Evolutionary conservation across 2,888 invertebrate genomes (phyloP).

Genomic region (Vandiemenella viatica): DNA sequence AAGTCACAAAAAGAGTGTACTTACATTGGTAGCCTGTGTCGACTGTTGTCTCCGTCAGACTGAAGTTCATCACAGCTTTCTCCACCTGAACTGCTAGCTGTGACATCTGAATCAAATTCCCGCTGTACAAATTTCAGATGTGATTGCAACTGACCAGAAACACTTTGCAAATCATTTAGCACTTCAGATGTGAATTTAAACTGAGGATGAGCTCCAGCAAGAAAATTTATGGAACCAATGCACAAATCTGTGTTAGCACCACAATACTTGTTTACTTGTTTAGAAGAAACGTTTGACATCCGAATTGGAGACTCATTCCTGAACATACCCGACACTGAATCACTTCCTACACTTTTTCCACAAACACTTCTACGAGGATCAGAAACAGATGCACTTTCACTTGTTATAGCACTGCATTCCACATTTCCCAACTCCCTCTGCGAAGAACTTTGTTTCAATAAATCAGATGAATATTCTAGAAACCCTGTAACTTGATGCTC

Average conservation of each 20-base stretch:
- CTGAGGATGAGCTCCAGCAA: slow-evolving; percentile 5
- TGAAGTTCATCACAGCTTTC: slow-evolving; percentile 86
- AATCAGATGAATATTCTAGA: slow-evolving; percentile 49
- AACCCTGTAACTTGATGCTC: slow-evolving; percentile 66
- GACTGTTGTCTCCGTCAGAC: slow-evolving; percentile 62
- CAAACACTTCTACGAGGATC: no score
- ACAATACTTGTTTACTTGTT: slow-evolving; percentile 34
- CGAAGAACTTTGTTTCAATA: slow-evolving; percentile 8
- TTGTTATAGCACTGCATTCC: no score
- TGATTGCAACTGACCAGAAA: slow-evolving; percentile 55
- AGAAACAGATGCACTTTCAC: no score
- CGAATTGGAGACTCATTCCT: no score
- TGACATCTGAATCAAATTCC: slow-evolving; percentile 81
- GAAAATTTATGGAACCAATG: neutral
- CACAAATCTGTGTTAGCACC: slow-evolving; percentile 34
- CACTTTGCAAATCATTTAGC: slow-evolving; percentile 30
- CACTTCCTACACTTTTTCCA: no score
- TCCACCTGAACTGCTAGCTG: slow-evolving; percentile 84
- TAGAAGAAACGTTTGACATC: no score
- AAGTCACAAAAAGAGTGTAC: slow-evolving; percentile 27
- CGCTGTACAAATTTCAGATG: slow-evolving; percentile 59
- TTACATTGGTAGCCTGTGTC: slow-evolving; percentile 58
- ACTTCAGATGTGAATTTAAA: slow-evolving; percentile 16
- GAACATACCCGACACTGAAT: no score
- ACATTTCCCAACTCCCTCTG: no score